Base-by-base conservation (phyloP, 2,888 invertebrate species). In the Cyrtodaria siliqua region DNA sequence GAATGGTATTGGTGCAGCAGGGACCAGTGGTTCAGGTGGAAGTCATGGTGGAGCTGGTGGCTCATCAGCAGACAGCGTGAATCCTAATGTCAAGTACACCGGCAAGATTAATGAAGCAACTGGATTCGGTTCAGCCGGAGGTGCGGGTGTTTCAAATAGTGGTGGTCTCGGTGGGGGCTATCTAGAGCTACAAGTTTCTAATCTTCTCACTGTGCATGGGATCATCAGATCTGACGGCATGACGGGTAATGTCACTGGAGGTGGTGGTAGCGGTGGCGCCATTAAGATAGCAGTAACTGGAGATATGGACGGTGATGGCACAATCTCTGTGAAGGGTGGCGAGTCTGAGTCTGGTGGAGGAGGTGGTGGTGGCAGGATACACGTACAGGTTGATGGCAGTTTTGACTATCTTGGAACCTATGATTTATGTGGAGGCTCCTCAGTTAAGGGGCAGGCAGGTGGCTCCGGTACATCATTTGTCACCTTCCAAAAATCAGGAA, bases 21-120 rank as follows among this genome's bases (percentile, higher is more conserved):
- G 82, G 20, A 14, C 20, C 0, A 68, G 56, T 49, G 87, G 86
- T 12, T 73, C 81, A 9, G 89, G 88, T 23, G 89, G 79, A 1
- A 85, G 82, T 52, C 62, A 84, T 78, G 89, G 89, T 24, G 89
- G 89, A n/a, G 69, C 74, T 26, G 89, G 89, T 33, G 89, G 89
- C 9, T n/a, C 20, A 0, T 76, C 85, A 1, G 33, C 8, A n/a
- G 55, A 68, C 38, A 69, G 67, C 14, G 44, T 57, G 9, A 16
- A 38, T 44, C 73, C 84, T 14, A 18, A 47, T 18, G 44, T 27
- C 33, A 63, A 63, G 9, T 78, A 70, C 56, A 70, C 74, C 38
- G 87, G 83, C 9, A 59, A 57, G 3, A 52, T 79, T 3, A 67
- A 72, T 24, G 52, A 57, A 12, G 79, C 84, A 12, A 62, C 47